A percentile compares a stretch with the other conserved stretches of the same genome.
Evolutionary conservation across 92 coral and sea anemone species (phyloP).

Genomic region (Parazoanthus darwini): DNA sequence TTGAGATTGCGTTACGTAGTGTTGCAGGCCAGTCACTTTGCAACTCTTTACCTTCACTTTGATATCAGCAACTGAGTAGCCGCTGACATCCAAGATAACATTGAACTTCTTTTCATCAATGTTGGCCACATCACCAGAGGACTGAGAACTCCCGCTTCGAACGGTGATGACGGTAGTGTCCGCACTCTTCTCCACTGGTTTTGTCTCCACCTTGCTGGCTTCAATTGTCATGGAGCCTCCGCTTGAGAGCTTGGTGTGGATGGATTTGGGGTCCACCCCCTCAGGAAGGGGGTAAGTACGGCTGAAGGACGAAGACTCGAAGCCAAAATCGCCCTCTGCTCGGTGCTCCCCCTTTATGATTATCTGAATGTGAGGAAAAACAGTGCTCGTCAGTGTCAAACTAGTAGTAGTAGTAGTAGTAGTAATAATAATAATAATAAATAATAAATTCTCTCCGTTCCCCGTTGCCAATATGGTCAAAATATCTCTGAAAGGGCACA

Average conservation of each 20-base stretch:
- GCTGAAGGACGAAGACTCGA: constrained; percentile 86
- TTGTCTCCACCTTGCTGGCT: constrained; percentile 60
- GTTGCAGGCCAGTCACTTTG: background rate
- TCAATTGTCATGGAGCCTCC: constrained; percentile 91
- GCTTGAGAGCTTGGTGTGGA: constrained; percentile 77
- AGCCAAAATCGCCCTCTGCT: constrained; percentile 88
- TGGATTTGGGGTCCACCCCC: constrained; percentile 78
- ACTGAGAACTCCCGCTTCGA: constrained; percentile 39
- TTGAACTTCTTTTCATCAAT: constrained; percentile 86
- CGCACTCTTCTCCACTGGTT: constrained; percentile 53
- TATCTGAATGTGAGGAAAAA: constrained; percentile 33
- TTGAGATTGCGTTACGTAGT: background rate
- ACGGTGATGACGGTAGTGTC: constrained; percentile 62
- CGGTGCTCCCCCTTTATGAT: constrained; percentile 84
- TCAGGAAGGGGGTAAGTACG: constrained; percentile 87
- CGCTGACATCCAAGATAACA: constrained; percentile 81
- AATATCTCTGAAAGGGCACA: too few species aligned
- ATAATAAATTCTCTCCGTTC: too few species aligned
- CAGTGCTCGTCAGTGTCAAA: background rate
- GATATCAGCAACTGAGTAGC: constrained; percentile 82
- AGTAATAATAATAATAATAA: too few species aligned
- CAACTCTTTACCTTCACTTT: constrained; percentile 62
- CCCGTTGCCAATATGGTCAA: too few species aligned
- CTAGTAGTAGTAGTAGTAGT: too few species aligned
- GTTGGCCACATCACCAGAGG: constrained; percentile 77